Percentiles rank a stretch among this genome's conserved stretches.
Conservation (phyloP, 2,113 vertebrate genomes). For the Tenrec ecaudatus region DNA sequence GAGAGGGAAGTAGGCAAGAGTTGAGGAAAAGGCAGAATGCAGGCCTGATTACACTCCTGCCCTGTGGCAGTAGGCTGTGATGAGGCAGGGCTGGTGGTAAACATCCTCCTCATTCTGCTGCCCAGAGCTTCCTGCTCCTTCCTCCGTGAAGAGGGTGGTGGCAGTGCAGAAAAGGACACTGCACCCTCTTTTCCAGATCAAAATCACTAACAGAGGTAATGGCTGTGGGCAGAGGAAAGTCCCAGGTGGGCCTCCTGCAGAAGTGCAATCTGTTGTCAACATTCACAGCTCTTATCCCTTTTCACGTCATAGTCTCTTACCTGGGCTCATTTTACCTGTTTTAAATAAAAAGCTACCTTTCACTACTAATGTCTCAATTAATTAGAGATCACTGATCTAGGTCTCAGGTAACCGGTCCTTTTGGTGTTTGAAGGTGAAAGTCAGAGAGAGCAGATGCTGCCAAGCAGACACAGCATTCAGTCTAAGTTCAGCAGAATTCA, state of each 20-base stretch:
- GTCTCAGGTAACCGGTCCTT: conserved; percentile 50
- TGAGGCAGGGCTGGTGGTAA: neutral
- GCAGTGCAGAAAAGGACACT: neutral
- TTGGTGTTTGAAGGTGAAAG: conserved; percentile 55
- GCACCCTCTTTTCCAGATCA: neutral
- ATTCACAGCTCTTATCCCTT: neutral
- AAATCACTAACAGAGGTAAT: neutral
- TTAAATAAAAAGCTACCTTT: conserved; percentile 53
- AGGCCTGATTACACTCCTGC: neutral
- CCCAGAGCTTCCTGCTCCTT: neutral
- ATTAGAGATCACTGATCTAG: conserved; percentile 45
- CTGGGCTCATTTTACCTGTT: neutral
- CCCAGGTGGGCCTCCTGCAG: neutral
- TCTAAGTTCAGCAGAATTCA: conserved; percentile 57
- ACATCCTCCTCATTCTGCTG: neutral
- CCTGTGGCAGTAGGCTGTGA: neutral
- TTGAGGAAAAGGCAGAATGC: neutral
- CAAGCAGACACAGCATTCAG: conserved; percentile 55
- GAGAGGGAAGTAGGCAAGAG: neutral
- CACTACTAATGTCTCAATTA: conserved; percentile 25
- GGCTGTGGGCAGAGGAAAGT: neutral
- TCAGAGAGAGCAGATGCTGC: conserved; percentile 23
- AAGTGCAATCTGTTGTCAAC: neutral
- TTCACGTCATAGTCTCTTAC: neutral
- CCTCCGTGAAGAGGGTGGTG: neutral